Conservation (phyloP, 2,113 vertebrate species). For the Nycticryphes semicollaris region DNA sequence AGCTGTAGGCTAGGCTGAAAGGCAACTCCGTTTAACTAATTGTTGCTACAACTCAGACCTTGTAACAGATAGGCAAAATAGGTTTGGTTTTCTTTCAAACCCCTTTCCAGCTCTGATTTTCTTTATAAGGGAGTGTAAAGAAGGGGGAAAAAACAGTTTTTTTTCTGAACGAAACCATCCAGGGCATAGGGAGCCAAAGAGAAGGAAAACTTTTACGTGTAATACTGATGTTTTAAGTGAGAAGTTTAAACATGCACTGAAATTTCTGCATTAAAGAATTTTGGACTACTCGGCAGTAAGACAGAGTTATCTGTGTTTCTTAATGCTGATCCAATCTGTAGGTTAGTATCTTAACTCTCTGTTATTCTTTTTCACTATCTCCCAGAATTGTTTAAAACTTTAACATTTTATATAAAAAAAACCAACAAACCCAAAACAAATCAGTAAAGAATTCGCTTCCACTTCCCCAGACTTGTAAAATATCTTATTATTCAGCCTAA, state of each 20-base stretch:
- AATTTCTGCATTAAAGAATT: neutral
- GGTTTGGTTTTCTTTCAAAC: conserved; percentile 54
- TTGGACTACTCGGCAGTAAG: neutral
- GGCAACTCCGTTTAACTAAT: conserved; percentile 44
- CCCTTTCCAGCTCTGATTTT: neutral
- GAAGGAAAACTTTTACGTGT: neutral
- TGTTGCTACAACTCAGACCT: conserved; percentile 63
- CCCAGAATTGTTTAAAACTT: neutral
- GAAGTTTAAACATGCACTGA: neutral
- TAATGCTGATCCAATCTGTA: neutral
- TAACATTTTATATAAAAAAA: neutral
- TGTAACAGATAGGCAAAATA: conserved; percentile 59
- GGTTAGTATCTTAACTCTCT: neutral
- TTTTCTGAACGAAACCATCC: neutral
- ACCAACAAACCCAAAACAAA: fast-evolving
- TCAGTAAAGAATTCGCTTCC: neutral
- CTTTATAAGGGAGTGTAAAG: neutral
- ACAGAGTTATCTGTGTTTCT: neutral
- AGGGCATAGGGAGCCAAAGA: neutral
- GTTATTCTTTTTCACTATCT: neutral
- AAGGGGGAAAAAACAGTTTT: neutral
- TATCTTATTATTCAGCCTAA: neutral
- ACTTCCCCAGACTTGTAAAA: neutral
- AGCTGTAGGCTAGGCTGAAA: conserved; percentile 40
- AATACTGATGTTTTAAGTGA: neutral